Percentiles rank a stretch among this genome's conserved stretches.
Conservation (phyloP, 37 sponge, comb jelly and placozoan species). For the Aphrocallistes beatrix region DNA sequence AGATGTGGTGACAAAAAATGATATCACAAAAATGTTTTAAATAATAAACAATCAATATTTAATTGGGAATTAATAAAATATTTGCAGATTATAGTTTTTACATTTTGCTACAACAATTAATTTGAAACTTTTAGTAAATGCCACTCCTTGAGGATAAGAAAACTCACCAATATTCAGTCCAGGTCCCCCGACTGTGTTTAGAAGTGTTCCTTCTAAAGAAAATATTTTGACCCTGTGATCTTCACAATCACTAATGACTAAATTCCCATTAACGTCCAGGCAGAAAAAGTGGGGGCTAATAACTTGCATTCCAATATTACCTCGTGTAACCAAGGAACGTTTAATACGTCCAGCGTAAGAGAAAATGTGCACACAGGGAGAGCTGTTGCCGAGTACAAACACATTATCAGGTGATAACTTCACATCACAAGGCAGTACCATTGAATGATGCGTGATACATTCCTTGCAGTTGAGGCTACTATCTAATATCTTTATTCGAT, state of each 20-base stretch:
- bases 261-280: not conserved
- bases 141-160: not conserved
- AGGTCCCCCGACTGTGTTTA: not conserved
- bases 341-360: not conserved
- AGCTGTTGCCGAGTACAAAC: not conserved
- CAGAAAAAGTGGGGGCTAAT: not conserved
- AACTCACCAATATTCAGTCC: not conserved
- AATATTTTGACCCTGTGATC: conserved; percentile 6
- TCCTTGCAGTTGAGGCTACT: not conserved
- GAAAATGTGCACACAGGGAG: not conserved
- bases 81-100: not conserved
- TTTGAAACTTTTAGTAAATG: not conserved
- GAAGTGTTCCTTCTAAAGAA: not conserved
- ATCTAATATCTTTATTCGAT: not conserved
- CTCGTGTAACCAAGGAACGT: not conserved
- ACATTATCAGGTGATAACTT: not conserved
- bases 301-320: not conserved
- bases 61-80: too few species aligned
- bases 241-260: not conserved
- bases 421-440: not conserved
- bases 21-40: too few species aligned
- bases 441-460: not conserved
- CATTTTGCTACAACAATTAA: not conserved
- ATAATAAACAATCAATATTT: too few species aligned
- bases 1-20: too few species aligned